Conservation (phyloP, 2,113 vertebrate species). For the Irena cyanogastra region DNA sequence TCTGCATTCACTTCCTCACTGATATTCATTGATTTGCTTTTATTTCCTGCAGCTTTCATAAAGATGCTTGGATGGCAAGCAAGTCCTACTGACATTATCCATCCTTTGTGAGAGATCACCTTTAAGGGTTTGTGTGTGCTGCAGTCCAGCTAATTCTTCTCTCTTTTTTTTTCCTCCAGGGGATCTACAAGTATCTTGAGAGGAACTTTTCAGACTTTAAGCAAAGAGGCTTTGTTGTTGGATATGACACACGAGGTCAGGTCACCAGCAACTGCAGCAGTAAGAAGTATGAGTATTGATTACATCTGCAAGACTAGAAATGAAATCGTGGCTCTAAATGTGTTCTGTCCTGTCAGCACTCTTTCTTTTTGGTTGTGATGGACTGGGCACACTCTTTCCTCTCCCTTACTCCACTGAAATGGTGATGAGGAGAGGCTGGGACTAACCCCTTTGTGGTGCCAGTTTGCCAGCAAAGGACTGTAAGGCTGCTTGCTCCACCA, state of each 20-base stretch:
- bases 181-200: conserved; percentile 85
- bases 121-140: not conserved
- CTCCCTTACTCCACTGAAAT: not conserved
- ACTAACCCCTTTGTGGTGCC: not conserved
- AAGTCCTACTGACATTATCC: not conserved
- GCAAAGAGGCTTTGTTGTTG: conserved; percentile 88
- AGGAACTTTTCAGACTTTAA: conserved; percentile 81
- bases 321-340: conserved; percentile 7
- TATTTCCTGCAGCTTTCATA: not conserved
- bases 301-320: conserved; percentile 31
- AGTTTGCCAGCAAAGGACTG: not conserved
- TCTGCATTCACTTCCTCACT: not conserved
- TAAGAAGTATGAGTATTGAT: conserved; percentile 76
- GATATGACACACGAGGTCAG: conserved; percentile 91
- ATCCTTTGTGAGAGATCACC: not conserved
- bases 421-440: not conserved
- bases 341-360: not conserved
- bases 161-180: conserved; percentile 68
- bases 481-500: not conserved
- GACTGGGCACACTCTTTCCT: not conserved
- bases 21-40: not conserved
- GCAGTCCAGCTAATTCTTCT: not conserved
- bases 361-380: not conserved
- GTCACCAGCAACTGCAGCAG: conserved; percentile 91
- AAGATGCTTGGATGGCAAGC: not conserved